These are phyloP conservation scores for Tinea trinotella DNA, from an alignment of 2,888 invertebrate species.

Conservation along the genomic window DNA sequence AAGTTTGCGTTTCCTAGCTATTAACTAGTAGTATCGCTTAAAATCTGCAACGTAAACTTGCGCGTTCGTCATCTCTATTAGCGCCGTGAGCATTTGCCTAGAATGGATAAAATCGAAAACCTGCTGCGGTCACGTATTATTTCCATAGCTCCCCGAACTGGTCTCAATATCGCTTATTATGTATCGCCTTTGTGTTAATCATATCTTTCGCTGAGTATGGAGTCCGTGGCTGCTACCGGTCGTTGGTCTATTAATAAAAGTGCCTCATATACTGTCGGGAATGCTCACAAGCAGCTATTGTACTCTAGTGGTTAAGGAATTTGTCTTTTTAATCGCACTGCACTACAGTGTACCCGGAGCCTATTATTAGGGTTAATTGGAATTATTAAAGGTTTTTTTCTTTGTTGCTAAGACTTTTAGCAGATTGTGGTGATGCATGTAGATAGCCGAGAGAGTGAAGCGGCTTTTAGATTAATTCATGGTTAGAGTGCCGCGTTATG, in stretches of 20 bases:
- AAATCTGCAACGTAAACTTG: constrained; percentile 31
- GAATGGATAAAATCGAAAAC: constrained; percentile 54
- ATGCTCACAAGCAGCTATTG: constrained; percentile 65
- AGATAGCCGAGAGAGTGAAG: constrained; percentile 46
- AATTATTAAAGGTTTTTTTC: constrained; percentile 67
- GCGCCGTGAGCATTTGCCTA: constrained; percentile 35
- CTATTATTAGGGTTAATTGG: constrained; percentile 72
- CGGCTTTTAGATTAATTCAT: constrained; percentile 58
- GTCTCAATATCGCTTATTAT: constrained; percentile 68
- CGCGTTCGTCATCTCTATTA: constrained; percentile 31
- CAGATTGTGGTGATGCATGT: constrained; percentile 51
- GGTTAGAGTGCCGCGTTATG: constrained; percentile 48
- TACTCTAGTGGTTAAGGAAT: constrained; percentile 63
- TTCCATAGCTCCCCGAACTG: constrained; percentile 55
- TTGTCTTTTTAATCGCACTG: constrained; percentile 70
- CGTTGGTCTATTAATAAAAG: constrained; percentile 65
- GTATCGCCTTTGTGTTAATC: constrained; percentile 68
- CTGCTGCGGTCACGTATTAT: constrained; percentile 52
- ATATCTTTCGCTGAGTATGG: constrained; percentile 65
- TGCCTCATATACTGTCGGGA: constrained; percentile 44
- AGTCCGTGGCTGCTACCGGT: constrained; percentile 58
- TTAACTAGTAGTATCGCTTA: constrained; percentile 13
- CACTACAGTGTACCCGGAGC: constrained; percentile 47
- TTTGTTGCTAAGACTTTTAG: constrained; percentile 54
- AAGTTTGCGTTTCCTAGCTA: constrained; percentile 13